Conservation (phyloP, 2,113 vertebrate species). For the Chlamydotis undulata region DNA sequence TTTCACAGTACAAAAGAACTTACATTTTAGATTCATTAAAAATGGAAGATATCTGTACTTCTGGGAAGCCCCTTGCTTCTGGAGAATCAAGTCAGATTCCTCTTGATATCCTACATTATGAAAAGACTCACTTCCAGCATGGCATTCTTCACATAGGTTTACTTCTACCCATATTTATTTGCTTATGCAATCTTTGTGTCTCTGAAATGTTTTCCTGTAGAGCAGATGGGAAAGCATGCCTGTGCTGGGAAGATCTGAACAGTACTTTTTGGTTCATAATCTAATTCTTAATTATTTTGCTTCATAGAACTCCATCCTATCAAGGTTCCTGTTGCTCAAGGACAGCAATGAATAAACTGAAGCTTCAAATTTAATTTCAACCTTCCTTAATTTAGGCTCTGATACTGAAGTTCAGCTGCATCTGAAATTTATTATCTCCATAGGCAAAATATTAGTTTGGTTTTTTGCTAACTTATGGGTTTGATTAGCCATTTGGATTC, state of each 20-base stretch:
- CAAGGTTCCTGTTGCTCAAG: not conserved
- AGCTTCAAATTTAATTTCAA: not conserved
- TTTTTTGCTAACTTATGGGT: not conserved
- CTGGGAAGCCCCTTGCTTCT: not conserved
- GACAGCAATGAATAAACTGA: not conserved
- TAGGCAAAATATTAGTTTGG: not conserved
- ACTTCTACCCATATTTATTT: not conserved
- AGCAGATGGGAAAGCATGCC: not conserved
- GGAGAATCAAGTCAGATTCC: accelerated
- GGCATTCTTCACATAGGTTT: not conserved
- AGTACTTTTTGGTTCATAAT: not conserved
- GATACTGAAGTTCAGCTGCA: not conserved
- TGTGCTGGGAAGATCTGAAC: not conserved
- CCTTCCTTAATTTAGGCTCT: not conserved
- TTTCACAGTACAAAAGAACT: not conserved
- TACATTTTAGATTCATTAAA: not conserved
- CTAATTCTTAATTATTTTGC: not conserved
- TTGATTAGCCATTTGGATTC: not conserved
- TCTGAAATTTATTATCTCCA: not conserved
- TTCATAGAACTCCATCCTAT: not conserved
- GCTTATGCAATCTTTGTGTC: not conserved
- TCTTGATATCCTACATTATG: not conserved
- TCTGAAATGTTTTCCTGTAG: not conserved
- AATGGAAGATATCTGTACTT: not conserved
- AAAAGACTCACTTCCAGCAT: not conserved